These are phyloP conservation scores for Lysandra bellargus DNA, from an alignment of 2,888 invertebrate species.

Conservation along the genomic window DNA sequence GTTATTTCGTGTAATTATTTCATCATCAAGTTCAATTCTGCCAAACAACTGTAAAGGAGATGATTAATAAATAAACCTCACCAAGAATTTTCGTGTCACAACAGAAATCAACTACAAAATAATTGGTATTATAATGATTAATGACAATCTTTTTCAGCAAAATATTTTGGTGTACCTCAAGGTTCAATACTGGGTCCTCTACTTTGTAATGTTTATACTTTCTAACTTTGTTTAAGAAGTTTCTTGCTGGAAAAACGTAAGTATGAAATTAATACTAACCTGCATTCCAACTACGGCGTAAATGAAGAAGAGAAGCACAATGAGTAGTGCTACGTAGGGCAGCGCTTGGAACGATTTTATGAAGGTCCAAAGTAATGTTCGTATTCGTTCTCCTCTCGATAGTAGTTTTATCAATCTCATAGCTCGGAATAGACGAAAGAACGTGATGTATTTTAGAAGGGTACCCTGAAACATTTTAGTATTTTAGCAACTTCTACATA, in stretches of 20 bases:
- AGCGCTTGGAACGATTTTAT: constrained; percentile 99
- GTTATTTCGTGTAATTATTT: constrained; percentile 94
- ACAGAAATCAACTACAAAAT: neutral
- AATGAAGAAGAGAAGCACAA: constrained; percentile 99
- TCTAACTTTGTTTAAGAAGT: neutral
- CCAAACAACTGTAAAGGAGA: constrained; percentile 88
- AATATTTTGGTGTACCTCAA: neutral
- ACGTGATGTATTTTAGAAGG: constrained; percentile 90
- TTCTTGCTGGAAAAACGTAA: no score
- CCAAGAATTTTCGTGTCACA: no score
- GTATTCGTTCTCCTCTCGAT: constrained; percentile 97
- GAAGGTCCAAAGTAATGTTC: constrained; percentile 99
- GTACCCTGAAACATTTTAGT: constrained; percentile 50
- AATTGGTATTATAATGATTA: neutral
- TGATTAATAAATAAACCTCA: neutral
- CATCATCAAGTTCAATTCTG: constrained; percentile 89
- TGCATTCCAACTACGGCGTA: constrained; percentile 99
- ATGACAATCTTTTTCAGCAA: no score
- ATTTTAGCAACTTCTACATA: no score
- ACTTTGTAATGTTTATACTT: neutral
- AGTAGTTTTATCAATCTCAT: constrained; percentile 98
- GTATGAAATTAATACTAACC: constrained; percentile 74
- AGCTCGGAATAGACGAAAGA: constrained; percentile 94
- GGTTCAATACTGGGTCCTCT: neutral
- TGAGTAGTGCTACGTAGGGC: constrained; percentile 98